Base-by-base conservation (phyloP, 2,888 invertebrate genomes). In the Eristalis arbustorum region DNA sequence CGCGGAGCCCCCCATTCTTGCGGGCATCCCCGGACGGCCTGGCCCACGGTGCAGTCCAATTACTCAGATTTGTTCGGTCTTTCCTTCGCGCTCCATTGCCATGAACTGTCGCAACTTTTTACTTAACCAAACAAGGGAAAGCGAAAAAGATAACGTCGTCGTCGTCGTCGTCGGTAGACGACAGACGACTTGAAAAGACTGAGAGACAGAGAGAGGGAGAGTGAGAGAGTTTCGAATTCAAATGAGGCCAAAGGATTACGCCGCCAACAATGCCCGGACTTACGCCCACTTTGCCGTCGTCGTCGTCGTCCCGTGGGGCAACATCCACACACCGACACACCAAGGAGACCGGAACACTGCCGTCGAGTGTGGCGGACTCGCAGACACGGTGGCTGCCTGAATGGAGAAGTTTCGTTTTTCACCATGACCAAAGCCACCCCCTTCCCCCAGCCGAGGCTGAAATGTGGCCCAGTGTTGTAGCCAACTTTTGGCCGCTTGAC, bases 201-300 rank as follows among this genome's bases (percentile, higher is more conserved):
- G 6, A 18, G 18, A 5, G 49, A 25, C 25, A 40, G 34, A 34
- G 57, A 31, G 11, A 28, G 56, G 28, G 57, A 28, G 31, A 69
- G 28, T 8, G 40, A 68, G 40, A 59, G 59, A n/a, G n/a, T 13
- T 22, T 11, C 23, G n/a, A 59, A 49, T 84, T 75, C 84, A 69
- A 76, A 66, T 76, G 73, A 77, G 73, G 69, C 82, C 85, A 87
- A 82, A 67, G 82, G 82, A 82, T 82, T 87, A 71, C 63, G 22
- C 69, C 62, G 42, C 77, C 72, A 76, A 84, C 81, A 84, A 81
- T 84, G 64, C 25, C 49, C 76, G 81, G 72, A 63, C 84, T 73
- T 81, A 67, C 82, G 56, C 82, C 85, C 85, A 87, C 77, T 82
- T 77, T 42, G 79, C 66, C 42, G 31, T 28, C 28, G 28, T 28